Evolutionary conservation across 92 coral and sea anemone genomes (phyloP).

Genomic region (Phenganax marumi): DNA sequence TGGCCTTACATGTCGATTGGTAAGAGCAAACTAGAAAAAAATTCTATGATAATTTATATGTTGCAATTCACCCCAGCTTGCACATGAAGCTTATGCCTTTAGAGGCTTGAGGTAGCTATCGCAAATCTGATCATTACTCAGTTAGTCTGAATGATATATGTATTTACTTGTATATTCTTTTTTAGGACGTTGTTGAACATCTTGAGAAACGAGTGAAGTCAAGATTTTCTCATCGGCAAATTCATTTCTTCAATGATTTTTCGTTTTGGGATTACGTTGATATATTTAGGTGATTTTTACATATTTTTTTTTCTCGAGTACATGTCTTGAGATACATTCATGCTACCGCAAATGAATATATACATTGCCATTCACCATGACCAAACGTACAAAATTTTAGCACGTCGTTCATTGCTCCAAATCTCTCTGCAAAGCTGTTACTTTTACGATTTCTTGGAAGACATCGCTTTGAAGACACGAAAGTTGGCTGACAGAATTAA

Average conservation of each 20-base stretch:
- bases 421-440: no score
- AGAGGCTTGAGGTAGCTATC: not conserved
- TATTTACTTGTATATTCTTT: not conserved
- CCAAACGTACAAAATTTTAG: no score
- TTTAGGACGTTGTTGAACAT: conserved; percentile 91
- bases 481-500: no score
- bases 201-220: conserved; percentile 97
- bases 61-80: not conserved
- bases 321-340: not conserved
- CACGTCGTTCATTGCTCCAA: no score
- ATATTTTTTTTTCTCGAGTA: not conserved
- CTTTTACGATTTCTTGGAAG: no score
- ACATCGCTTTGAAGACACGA: no score
- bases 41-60: not conserved
- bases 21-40: conserved; percentile 39
- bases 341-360: no score
- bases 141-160: not conserved
- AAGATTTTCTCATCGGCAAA: conserved; percentile 96
- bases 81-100: not conserved
- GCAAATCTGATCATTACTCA: no score
- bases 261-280: conserved; percentile 83
- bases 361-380: no score
- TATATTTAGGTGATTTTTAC: conserved; percentile 66
- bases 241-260: conserved; percentile 79
- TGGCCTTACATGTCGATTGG: conserved; percentile 93